Base-by-base conservation (phyloP, 2,113 vertebrate species). In the Tetraodon nigroviridis region DNA sequence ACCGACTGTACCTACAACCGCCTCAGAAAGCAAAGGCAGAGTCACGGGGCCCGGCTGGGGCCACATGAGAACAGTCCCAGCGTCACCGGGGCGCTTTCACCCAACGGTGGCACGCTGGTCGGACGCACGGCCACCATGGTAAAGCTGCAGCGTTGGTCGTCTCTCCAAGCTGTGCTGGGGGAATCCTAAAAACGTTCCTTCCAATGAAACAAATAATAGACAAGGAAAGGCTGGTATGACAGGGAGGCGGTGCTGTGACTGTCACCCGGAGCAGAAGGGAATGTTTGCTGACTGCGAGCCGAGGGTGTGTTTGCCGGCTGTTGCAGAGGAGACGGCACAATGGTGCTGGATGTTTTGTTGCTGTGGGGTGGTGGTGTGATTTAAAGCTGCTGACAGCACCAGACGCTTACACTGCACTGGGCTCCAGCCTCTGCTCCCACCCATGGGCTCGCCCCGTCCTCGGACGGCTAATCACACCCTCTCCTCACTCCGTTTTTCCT, bases 311-410 rank as follows among this genome's bases (percentile, higher is more conserved):
- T 80, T 87, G 68, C 41, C 17, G 71, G 76, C 84, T 85, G 85
- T 86, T 89, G 81, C 89, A 84, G 58, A 48, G 29, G 64, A 12
- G 68, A 82, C 66, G 79, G 85, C 82, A 93, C 90, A 93, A 93
- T 90, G 84, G 87, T 71, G 54, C 71, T 83, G 69, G 73, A 73
- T 91, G 86, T 87, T 87, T 92, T 90, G 87, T 78, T 85, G 85
- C 92, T 90, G 64, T 86, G 81, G 86, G 92, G 90, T 89, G 74
- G 86, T 86, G 82, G 86, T 87, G 86, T 92, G 90, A 92, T 92
- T 92, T 92, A 93, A 93, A 94, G 92, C 92, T 93, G 91, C 92
- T 94, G 92, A 92, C 91, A 91, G 79, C 87, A 90, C 83, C 86
- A 91, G 90, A 92, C 75, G 7, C 89, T 92, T 88, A 90, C 92